Conservation (phyloP, 2,888 invertebrate species). For the Pecten maximus region DNA sequence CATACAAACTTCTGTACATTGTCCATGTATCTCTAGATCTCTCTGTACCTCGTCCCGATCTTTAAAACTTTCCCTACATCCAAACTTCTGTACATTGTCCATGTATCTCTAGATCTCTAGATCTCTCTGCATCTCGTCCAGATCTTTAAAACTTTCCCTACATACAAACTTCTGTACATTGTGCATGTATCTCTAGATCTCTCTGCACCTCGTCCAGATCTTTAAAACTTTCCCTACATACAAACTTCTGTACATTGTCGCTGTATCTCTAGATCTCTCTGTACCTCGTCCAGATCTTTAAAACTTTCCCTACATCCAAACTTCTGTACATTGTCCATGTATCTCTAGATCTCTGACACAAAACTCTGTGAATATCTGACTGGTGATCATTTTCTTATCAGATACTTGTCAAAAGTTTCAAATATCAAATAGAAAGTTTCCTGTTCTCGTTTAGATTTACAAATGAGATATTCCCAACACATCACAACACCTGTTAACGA, state of each 20-base stretch:
- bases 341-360: neutral
- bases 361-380: neutral
- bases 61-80: neutral
- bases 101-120: too few species aligned
- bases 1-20: neutral
- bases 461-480: neutral
- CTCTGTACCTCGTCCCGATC: too few species aligned
- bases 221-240: neutral
- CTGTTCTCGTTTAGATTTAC: neutral
- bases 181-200: too few species aligned
- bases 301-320: neutral
- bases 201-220: too few species aligned
- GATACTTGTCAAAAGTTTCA: neutral
- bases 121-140: too few species aligned
- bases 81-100: too few species aligned
- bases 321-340: neutral
- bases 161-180: too few species aligned
- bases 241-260: too few species aligned
- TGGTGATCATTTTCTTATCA: neutral
- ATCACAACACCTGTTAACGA: neutral
- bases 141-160: neutral
- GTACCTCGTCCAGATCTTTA: too few species aligned
- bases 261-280: too few species aligned
- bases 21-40: neutral
- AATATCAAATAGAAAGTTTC: neutral